Base-by-base conservation (phyloP, 2,888 invertebrate genomes). In the Drosophila fungiperda region DNA sequence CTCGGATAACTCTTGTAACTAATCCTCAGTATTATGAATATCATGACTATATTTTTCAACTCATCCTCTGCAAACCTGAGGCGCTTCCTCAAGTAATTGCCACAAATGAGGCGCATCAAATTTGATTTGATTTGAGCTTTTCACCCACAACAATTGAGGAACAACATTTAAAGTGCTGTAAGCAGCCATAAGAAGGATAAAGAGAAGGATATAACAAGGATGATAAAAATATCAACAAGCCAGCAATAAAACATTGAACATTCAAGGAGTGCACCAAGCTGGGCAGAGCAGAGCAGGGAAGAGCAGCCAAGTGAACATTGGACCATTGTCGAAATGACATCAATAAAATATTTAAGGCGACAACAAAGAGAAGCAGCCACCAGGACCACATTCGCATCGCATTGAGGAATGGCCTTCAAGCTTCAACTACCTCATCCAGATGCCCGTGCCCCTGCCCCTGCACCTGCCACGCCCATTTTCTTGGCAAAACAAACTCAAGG, bases 261-360 rank as follows among this genome's bases (percentile, higher is more conserved):
- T 66, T 66, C 49, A 61, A 68, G 67, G 15, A 82, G 58, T 55
- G 65, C 40, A 57, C 20, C 9, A 52, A 50, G 59, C 55, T n/a
- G 26, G 42, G 81, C 81, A 76, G 62, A 48, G 59, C 52, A 29
- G 42, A 74, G 52, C 33, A 42, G 60, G 57, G 33, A 54, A 17
- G 64, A 69, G 82, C 83, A 76, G 62, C 68, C 75, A 83, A 86
- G 83, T 87, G 79, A 82, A 68, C 79, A 80, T 70, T 77, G 72
- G 65, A 81, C 73, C 63, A 83, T 88, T 90, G 87, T 88, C 78
- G 71, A 79, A 87, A 87, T 78, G 83, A 83, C 90, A 86, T 88
- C 80, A 87, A 88, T 88, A 86, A 88, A 86, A 89, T 80, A 83
- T 83, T 86, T 74, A 88, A 82, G 73, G 76, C 69, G 72, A 74